Base-by-base conservation (phyloP, 2,797 vertebrate species). In the Amblyraja radiata region DNA sequence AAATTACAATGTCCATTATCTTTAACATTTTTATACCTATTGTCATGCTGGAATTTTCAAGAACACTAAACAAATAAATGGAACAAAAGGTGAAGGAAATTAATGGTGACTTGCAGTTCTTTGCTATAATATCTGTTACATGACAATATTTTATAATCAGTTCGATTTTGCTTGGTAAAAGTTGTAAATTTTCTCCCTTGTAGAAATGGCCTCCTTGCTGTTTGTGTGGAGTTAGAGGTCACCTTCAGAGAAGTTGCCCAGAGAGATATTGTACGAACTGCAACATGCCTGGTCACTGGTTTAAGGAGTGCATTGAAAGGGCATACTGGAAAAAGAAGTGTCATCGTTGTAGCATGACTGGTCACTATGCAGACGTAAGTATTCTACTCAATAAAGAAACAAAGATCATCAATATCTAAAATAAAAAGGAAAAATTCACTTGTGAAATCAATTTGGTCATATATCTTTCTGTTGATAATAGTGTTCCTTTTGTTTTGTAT, bases 321-420 rank as follows among this genome's bases (percentile, higher is more conserved):
- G 83, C 95, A n/a, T 97, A 96, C 54, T 98, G 98, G 97, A 95
- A 96, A 93, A 98, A 98, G 36, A 95, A 95, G 36, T 99, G 99
- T 95, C 96, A 96, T 90, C 98, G 98, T 94, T 99, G 99, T 93
- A 93, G 94, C 93, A 98, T 98, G 97, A 97, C 93, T 25, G 98
- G 98, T 1, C 99, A 99, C 96, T 97, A 97, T 81, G 95, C 95
- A 93, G 98, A 99, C 10, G 98, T 99, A 95, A 98, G 98, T 98
- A 95, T 81, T 39, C 90, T 63, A 58, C 58, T 92, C 90, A 54
- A 54, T 14, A 54, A 14, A 92, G 36, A 92, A 74, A 74, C 71
- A 92, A 92, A 92, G 90, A 28, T 54, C 54, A 25, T 58, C 90
- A 76, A n/a, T 76, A 58, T 92, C 74, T 92, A 92, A 92, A 58